Conservation (phyloP, 2,888 invertebrate species). For the Ectemnius lituratus region DNA sequence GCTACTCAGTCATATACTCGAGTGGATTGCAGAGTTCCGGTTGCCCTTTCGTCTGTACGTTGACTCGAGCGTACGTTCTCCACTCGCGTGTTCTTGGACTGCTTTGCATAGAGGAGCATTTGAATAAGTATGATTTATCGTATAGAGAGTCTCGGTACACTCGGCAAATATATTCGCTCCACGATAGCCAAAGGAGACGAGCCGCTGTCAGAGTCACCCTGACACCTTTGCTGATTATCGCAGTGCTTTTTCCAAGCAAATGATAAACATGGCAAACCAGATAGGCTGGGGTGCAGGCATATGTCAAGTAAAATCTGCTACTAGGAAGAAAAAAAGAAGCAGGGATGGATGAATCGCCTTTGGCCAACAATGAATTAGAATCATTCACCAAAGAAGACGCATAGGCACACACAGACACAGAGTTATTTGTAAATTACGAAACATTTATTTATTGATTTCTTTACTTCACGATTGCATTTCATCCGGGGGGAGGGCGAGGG, state of each 20-base stretch:
- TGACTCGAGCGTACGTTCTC: not conserved
- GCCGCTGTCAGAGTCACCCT: conserved; percentile 55
- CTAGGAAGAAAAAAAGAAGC: too few species aligned
- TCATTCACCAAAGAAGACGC: too few species aligned
- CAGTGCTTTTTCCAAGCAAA: conserved; percentile 33
- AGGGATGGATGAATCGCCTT: too few species aligned
- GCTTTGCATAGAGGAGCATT: conserved; percentile 7
- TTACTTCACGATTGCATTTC: conserved; percentile 70
- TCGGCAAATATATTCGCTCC: conserved; percentile 41
- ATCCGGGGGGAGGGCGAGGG: conserved; percentile 60
- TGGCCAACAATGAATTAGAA: too few species aligned
- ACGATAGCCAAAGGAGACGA: conserved; percentile 44
- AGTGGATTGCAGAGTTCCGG: not conserved
- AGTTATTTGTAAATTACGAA: conserved; percentile 69
- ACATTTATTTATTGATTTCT: conserved; percentile 72
- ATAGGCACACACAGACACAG: conserved; percentile 26
- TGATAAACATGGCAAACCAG: not conserved
- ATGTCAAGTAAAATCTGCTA: too few species aligned
- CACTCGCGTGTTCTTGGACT: not conserved
- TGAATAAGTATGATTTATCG: conserved; percentile 43
- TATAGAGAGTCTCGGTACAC: not conserved
- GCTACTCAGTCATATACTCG: not conserved
- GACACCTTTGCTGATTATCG: conserved; percentile 45
- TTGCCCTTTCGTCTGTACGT: not conserved
- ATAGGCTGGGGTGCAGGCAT: too few species aligned